Evolutionary conservation across 2,113 vertebrate species (phyloP).

Genomic region (Rhipidura dahli): DNA sequence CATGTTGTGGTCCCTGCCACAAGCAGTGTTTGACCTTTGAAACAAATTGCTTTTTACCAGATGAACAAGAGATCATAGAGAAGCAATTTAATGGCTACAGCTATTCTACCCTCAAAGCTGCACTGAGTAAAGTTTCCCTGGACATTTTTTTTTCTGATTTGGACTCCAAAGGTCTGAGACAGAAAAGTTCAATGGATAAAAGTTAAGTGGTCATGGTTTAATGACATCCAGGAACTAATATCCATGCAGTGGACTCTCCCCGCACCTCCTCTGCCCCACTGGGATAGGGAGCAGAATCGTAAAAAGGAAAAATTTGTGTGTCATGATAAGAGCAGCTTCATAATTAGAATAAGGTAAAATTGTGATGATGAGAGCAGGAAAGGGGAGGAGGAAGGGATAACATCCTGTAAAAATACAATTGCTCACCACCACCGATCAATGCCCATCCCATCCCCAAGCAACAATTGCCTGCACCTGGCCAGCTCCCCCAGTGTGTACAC

Average conservation of each 20-base stretch:
- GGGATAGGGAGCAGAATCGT: background rate
- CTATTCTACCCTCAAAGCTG: background rate
- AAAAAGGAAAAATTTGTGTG: background rate
- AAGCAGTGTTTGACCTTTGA: background rate
- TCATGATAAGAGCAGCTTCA: accelerated
- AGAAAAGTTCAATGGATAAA: background rate
- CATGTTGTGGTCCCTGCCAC: background rate
- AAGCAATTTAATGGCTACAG: background rate
- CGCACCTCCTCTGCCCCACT: background rate
- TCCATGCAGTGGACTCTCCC: background rate
- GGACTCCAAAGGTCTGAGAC: background rate
- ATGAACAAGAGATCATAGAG: background rate
- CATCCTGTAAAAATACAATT: background rate
- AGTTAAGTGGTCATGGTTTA: background rate
- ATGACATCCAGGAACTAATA: background rate
- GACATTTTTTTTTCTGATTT: background rate
- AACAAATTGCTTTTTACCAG: background rate
- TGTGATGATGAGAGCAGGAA: background rate
- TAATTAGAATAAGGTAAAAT: background rate
- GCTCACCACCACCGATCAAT: too few species aligned
- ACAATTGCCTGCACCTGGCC: background rate
- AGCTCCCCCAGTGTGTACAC: too few species aligned
- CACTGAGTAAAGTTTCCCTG: background rate
- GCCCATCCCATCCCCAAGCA: background rate
- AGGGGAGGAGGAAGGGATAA: background rate